Evolutionary conservation across 2,888 invertebrate genomes (phyloP).

Genomic region (Anticlea derivata): DNA sequence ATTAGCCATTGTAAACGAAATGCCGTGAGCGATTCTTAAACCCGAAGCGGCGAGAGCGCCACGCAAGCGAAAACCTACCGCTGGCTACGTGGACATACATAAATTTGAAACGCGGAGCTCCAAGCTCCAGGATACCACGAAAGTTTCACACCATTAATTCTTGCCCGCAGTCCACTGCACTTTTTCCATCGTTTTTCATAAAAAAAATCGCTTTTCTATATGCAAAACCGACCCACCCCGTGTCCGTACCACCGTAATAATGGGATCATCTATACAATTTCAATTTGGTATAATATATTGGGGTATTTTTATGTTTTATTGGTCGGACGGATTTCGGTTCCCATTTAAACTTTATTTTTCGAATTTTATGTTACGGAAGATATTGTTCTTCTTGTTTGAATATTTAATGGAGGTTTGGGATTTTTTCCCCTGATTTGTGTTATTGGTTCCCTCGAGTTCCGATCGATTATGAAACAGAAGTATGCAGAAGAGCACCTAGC

Average conservation of each 20-base stretch:
- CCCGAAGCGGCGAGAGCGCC: slow-evolving; percentile 25
- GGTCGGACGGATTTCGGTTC: slow-evolving; percentile 68
- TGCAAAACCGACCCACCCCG: slow-evolving; percentile 58
- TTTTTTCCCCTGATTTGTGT: slow-evolving; percentile 42
- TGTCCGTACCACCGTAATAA: slow-evolving; percentile 65
- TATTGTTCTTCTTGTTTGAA: slow-evolving; percentile 57
- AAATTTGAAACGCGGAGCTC: slow-evolving; percentile 56
- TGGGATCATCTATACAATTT: slow-evolving; percentile 72
- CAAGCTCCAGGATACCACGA: slow-evolving; percentile 44
- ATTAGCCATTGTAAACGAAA: slow-evolving; percentile 27
- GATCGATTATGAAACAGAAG: slow-evolving; percentile 15
- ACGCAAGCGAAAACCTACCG: slow-evolving; percentile 33
- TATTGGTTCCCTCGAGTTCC: slow-evolving; percentile 41
- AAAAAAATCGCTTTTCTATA: slow-evolving; percentile 67
- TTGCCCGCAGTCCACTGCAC: slow-evolving; percentile 72
- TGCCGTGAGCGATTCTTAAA: slow-evolving; percentile 24
- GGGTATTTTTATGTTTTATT: slow-evolving; percentile 76
- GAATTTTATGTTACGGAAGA: slow-evolving; percentile 80
- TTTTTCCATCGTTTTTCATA: slow-evolving; percentile 54
- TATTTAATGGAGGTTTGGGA: slow-evolving; percentile 40
- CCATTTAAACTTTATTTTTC: slow-evolving; percentile 77
- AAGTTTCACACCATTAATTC: slow-evolving; percentile 80
- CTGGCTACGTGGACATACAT: slow-evolving; percentile 61
- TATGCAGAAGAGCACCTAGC: not conserved
- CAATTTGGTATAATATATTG: slow-evolving; percentile 71